Percentiles rank a stretch among this genome's conserved stretches.
phyloP scores from a whole-genome alignment of 2,797 vertebrate species.

The Petrocephalus sullivani region DNA sequence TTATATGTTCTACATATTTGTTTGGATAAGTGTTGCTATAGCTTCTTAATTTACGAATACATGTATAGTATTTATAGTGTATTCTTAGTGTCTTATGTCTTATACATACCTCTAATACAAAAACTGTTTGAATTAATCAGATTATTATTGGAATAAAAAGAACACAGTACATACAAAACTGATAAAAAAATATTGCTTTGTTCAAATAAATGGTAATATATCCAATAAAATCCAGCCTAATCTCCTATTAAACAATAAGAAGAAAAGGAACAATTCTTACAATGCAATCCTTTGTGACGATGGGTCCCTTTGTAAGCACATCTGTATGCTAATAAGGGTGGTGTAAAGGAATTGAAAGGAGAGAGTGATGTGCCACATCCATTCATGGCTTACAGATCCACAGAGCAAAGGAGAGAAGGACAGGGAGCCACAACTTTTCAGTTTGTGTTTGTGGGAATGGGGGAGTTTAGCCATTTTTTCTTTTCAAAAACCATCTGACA shows the following conservation, averaged over 20 bases:
- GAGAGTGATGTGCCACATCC: conserved; percentile 45
- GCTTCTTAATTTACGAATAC: neutral
- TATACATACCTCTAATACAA: neutral
- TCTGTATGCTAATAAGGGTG: conserved; percentile 70
- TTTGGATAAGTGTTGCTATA: conserved; percentile 3
- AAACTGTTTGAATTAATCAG: neutral
- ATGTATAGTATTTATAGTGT: neutral
- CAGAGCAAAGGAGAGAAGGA: neutral
- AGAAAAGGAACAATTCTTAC: conserved; percentile 33
- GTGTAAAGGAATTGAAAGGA: conserved; percentile 45
- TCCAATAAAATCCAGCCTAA: conserved; percentile 8
- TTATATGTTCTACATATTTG: neutral
- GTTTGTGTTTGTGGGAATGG: conserved; percentile 37
- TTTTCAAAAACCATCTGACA: conserved; percentile 7
- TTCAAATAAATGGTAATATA: neutral
- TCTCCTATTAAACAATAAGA: conserved; percentile 32
- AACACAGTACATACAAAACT: neutral
- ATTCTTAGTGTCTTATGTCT: neutral
- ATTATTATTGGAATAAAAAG: conserved; percentile 28
- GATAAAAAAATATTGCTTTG: neutral
- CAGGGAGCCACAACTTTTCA: neutral
- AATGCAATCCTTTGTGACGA: conserved; percentile 51
- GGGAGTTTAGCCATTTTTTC: conserved; percentile 31
- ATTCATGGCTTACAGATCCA: conserved; percentile 35
- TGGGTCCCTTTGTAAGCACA: conserved; percentile 59